Evolutionary conservation across 2,888 invertebrate genomes (phyloP).

Genomic region (Abrostola tripartita): DNA sequence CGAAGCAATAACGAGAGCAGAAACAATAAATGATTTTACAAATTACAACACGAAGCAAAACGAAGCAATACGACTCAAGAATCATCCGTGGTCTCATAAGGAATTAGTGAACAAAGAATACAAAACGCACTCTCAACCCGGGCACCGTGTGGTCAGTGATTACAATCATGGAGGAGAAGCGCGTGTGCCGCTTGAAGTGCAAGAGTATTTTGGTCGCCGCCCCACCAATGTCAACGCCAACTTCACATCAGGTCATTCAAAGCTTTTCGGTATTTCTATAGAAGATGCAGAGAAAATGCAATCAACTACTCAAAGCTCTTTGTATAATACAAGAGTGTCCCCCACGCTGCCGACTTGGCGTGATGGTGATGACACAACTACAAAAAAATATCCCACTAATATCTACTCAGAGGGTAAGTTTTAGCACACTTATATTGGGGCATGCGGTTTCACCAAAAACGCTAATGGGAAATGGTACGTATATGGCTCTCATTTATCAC

Average conservation of each 20-base stretch:
- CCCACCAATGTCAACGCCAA: slow-evolving; percentile 63
- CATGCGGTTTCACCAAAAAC: slow-evolving; percentile 57
- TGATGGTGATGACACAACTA: slow-evolving; percentile 78
- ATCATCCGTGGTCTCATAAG: slow-evolving; percentile 55
- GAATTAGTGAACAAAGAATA: slow-evolving; percentile 42
- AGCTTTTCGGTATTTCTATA: slow-evolving; percentile 89
- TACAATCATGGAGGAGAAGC: slow-evolving; percentile 46
- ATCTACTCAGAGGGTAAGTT: slow-evolving; percentile 81
- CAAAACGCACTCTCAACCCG: slow-evolving; percentile 20
- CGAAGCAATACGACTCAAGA: slow-evolving; percentile 54
- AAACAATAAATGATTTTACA: slow-evolving; percentile 72
- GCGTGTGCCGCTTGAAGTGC: slow-evolving; percentile 63
- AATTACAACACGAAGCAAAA: slow-evolving; percentile 62
- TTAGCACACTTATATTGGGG: slow-evolving; percentile 40
- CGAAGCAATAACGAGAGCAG: slow-evolving; percentile 71
- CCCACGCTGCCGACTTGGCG: slow-evolving; percentile 89
- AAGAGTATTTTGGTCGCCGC: slow-evolving; percentile 65
- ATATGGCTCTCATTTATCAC: slow-evolving; percentile 14
- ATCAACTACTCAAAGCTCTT: slow-evolving; percentile 84
- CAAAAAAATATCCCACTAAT: slow-evolving; percentile 81
- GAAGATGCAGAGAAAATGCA: slow-evolving; percentile 88
- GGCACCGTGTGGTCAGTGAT: not conserved
- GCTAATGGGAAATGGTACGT: slow-evolving; percentile 25
- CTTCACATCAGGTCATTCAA: slow-evolving; percentile 90
- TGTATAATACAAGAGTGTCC: slow-evolving; percentile 88